Evolutionary conservation across 1,140 invertebrate species (phyloP), one percentile per base, ranked within the genome.

Genomic region (Chelonus insularis): DNA sequence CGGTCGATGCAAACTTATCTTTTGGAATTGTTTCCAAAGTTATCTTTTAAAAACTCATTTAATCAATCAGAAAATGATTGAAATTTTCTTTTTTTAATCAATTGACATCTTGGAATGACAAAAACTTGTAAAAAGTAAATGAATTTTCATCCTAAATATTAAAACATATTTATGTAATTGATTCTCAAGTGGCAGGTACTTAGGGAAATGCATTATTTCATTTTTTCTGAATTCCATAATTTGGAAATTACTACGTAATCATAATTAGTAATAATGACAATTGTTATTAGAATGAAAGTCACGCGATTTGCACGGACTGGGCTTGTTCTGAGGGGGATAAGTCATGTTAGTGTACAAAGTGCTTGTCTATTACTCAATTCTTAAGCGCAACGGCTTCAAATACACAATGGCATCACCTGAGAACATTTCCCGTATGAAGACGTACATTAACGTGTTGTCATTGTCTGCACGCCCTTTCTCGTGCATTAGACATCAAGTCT

Each of bases 361-460:
- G 37, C 34, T 32, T 45, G 39, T 21, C 55, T 57, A 32, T 68
- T 68, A 60, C 61, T 63, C 62, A 66, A 66, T 61, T 34, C 43
- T 51, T 61, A 65, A 52, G 65, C 64, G 56, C 47, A 47, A 57
- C 21, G 51, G 34, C 67, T 70, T 41, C 64, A 52, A 65, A 32
- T 55, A 69, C 57, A 80, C 78, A 81, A 81, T 80, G 65, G 66
- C 60, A 71, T 61, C 67, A 68, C 69, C 63, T 81, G 79, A 69
- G 79, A 81, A 80, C 4, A 55, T 75, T 80, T 78, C 72, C 73
- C 76, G 73, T 68, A 70, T 71, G 32, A 68, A 72, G 72, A 68
- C 71, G 70, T 73, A 50, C 62, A 58, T 63, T 63, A 63, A 34
- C 45, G 52, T 57, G 54, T n/a, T 37, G 58, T 41, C 18, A 51